A percentile compares a stretch with the other conserved stretches of the same genome.
Evolutionary conservation across 2,888 invertebrate species (phyloP).

Genomic region (Harpalus rubripes): DNA sequence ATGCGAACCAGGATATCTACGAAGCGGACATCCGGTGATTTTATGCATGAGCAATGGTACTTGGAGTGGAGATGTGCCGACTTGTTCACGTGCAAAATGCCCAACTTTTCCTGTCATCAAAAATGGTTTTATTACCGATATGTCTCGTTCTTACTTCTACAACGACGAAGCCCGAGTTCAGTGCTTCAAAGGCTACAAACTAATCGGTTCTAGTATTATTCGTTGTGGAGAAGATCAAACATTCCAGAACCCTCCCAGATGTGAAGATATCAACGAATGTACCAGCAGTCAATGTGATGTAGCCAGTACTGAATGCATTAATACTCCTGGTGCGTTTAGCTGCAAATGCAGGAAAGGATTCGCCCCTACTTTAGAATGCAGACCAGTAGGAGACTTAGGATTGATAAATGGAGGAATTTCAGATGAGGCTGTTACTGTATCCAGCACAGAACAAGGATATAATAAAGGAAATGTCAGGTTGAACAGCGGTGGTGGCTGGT

Average conservation of each 20-base stretch:
- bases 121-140: conserved; percentile 92
- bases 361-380: conserved; percentile 90
- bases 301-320: conserved; percentile 93
- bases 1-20: conserved; percentile 93
- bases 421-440: conserved; percentile 92
- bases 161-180: conserved; percentile 95
- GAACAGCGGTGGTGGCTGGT: conserved; percentile 93
- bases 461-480: conserved; percentile 90
- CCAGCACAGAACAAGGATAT: conserved; percentile 90
- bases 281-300: conserved; percentile 92
- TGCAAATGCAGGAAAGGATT: conserved; percentile 93
- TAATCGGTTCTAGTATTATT: conserved; percentile 90
- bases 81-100: conserved; percentile 88
- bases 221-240: conserved; percentile 91
- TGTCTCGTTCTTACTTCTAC: conserved; percentile 87
- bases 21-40: conserved; percentile 93
- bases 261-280: conserved; percentile 96
- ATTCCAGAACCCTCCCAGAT: conserved; percentile 91
- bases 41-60: conserved; percentile 97
- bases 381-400: conserved; percentile 94
- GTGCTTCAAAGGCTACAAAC: conserved; percentile 93
- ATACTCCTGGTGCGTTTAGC: conserved; percentile 92
- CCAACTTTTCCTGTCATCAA: conserved; percentile 88
- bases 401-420: conserved; percentile 93
- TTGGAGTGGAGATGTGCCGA: conserved; percentile 95